phyloP scores from a whole-genome alignment of 2,888 invertebrate genomes.

The Acronicta alni region DNA sequence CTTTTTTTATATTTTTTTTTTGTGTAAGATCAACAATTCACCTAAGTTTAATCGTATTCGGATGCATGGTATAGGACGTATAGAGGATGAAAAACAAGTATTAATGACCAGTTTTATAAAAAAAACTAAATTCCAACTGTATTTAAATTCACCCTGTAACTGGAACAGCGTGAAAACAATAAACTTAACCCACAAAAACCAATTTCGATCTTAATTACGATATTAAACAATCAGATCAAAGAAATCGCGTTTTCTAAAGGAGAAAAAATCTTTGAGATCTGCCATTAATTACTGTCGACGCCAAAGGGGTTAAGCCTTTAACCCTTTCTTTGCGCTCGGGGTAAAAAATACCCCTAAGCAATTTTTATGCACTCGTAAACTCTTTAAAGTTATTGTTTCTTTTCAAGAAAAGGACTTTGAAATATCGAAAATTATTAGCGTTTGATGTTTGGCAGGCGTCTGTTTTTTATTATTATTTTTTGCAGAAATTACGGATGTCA shows the following conservation, averaged over 20 bases:
- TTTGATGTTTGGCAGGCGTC: conserved; percentile 77
- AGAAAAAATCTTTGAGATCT: conserved; percentile 72
- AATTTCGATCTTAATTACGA: conserved; percentile 58
- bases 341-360: conserved; percentile 76
- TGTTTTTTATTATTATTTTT: conserved; percentile 47
- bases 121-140: too few relatives aligned
- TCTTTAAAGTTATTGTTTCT: conserved; percentile 86
- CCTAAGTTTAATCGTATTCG: too few relatives aligned
- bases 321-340: conserved; percentile 73
- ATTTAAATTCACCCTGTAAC: too few relatives aligned
- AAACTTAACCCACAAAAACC: conserved; percentile 18
- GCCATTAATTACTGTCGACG: conserved; percentile 83
- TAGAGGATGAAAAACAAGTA: too few relatives aligned
- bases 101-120: too few relatives aligned
- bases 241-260: conserved; percentile 68
- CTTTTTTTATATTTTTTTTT: too few relatives aligned
- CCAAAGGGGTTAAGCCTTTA: conserved; percentile 80
- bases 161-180: conserved; percentile 11
- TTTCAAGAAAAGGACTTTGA: conserved; percentile 81
- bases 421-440: conserved; percentile 83
- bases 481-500: conserved; percentile 38
- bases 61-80: too few relatives aligned
- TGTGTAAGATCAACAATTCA: too few relatives aligned
- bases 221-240: conserved; percentile 77
- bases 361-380: conserved; percentile 81